Percentiles rank a stretch among this genome's conserved stretches.
phyloP scores from a whole-genome alignment of 2,888 invertebrate species.

The Scaeva pyrastri region DNA sequence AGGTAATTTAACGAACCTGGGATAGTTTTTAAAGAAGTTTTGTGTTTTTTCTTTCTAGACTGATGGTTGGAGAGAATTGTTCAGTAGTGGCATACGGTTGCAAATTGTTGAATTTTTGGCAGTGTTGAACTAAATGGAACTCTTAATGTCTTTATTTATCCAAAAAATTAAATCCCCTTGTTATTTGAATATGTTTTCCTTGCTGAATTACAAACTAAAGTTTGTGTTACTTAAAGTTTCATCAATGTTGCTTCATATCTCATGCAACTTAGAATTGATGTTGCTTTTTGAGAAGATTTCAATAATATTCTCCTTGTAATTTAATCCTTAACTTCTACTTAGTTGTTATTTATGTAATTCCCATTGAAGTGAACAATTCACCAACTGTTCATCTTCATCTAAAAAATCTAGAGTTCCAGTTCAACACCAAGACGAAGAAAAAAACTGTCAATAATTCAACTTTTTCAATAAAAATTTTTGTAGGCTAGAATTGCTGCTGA shows the following conservation, averaged over 20 bases:
- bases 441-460: not conserved
- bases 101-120: not conserved
- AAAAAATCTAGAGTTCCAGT: slow-evolving; percentile 22
- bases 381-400: not conserved
- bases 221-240: too few relatives aligned
- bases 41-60: slow-evolving; percentile 68
- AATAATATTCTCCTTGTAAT: too few relatives aligned
- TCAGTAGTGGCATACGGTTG: slow-evolving; percentile 33
- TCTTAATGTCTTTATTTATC: not conserved
- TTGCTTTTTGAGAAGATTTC: too few relatives aligned
- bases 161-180: too few relatives aligned
- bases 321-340: too few relatives aligned
- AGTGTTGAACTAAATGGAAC: slow-evolving; percentile 22
- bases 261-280: too few relatives aligned
- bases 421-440: not conserved
- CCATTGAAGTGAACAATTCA: too few relatives aligned
- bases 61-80: slow-evolving; percentile 24
- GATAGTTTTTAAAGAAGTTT: slow-evolving; percentile 58
- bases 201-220: too few relatives aligned
- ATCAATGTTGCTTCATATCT: too few relatives aligned
- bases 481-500: slow-evolving; percentile 96
- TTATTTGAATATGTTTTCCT: too few relatives aligned
- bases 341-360: too few relatives aligned
- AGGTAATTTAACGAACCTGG: slow-evolving; percentile 86
- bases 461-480: slow-evolving; percentile 82